Percentiles rank a stretch among this genome's conserved stretches.
These are phyloP conservation scores for Heliothis subflexa DNA, from an alignment of 1,140 invertebrate species.

Conservation along the genomic window DNA sequence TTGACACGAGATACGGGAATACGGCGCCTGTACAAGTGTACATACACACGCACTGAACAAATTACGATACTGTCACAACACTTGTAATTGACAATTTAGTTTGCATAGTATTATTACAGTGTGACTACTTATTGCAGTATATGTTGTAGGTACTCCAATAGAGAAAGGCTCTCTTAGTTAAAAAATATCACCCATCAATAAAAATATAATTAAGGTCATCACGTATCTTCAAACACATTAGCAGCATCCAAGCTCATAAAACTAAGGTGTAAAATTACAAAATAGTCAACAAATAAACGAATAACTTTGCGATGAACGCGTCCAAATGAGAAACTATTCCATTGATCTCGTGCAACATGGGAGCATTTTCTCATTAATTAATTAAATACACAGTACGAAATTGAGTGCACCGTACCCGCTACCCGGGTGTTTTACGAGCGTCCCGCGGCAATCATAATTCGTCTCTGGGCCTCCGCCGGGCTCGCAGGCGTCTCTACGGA, in stretches of 20 bases:
- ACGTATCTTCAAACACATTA: too few relatives aligned
- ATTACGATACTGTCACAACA: conserved; percentile 22
- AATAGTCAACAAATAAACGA: background rate
- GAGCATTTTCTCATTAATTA: conserved; percentile 45
- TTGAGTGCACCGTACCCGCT: conserved; percentile 48
- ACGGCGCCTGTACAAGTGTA: background rate
- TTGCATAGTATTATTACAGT: conserved; percentile 24
- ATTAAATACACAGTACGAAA: conserved; percentile 45
- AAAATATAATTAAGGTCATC: too few relatives aligned
- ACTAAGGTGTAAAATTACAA: background rate
- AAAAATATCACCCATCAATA: background rate
- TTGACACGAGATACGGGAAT: conserved; percentile 18
- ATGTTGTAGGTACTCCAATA: background rate
- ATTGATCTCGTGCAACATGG: conserved; percentile 16
- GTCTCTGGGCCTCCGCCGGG: conserved; percentile 66
- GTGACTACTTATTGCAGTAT: background rate
- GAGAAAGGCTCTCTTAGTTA: background rate
- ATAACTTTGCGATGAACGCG: background rate
- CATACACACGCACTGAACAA: conserved; percentile 22
- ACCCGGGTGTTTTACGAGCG: conserved; percentile 61
- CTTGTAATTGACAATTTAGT: conserved; percentile 44
- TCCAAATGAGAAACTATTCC: conserved; percentile 10
- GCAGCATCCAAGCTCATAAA: background rate
- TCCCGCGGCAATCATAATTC: conserved; percentile 78
- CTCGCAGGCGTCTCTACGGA: conserved; percentile 72